Percentiles rank a stretch among this genome's conserved stretches.
Evolutionary conservation across 2,888 invertebrate species (phyloP).

Genomic region (Chloroclystis v-ata): DNA sequence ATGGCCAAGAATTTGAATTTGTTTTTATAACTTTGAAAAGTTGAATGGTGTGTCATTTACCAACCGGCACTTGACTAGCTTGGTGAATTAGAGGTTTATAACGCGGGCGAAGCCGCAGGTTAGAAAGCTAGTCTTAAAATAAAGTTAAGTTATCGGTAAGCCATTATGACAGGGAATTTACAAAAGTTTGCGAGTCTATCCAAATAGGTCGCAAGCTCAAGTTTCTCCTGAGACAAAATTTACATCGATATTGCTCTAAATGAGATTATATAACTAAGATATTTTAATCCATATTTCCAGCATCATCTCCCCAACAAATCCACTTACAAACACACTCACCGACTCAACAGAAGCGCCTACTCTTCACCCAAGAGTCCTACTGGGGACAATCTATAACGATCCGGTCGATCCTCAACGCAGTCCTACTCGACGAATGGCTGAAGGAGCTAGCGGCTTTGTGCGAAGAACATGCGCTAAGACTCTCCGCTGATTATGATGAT

Average conservation of each 20-base stretch:
- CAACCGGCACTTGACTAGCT: too few species aligned
- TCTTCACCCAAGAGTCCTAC: constrained; percentile 65
- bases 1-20: too few species aligned
- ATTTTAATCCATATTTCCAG: constrained; percentile 20
- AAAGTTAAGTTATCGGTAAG: too few species aligned
- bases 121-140: too few species aligned
- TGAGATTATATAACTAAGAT: neutral
- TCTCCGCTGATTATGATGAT: constrained; percentile 57
- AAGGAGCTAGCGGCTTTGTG: constrained; percentile 96
- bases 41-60: too few species aligned
- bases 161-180: too few species aligned
- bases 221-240: too few species aligned
- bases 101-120: too few species aligned
- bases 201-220: too few species aligned
- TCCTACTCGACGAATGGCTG: constrained; percentile 95
- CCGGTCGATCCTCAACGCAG: constrained; percentile 79
- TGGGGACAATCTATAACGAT: constrained; percentile 69
- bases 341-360: constrained; percentile 47
- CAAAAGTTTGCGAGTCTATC: too few species aligned
- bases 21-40: too few species aligned
- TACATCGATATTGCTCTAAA: neutral
- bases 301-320: constrained; percentile 39
- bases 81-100: too few species aligned
- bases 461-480: constrained; percentile 90
- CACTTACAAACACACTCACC: constrained; percentile 31